Base-by-base conservation (phyloP, 2,797 vertebrate species). In the Cichlasoma orientale region DNA sequence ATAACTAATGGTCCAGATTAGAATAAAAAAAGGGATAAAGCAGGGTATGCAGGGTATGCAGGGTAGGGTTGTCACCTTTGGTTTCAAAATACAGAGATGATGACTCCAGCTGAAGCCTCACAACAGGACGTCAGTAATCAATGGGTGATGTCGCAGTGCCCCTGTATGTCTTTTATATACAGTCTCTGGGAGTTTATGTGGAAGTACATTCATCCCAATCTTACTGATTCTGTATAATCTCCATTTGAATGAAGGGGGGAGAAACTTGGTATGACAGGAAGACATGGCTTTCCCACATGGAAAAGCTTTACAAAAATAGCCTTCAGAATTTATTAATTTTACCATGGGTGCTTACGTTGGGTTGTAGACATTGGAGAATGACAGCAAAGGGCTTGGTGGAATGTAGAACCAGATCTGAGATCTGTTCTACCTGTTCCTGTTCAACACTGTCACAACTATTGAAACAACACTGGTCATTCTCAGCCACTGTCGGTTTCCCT, bases 321-420 rank as follows among this genome's bases (percentile, higher is more conserved):
- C 58, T 61, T 23, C n/a, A 61, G 25, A 61, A 61, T 12, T 10
- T 38, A 12, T 38, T 12, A 41, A 29, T 63, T 63, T 52, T 57
- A 72, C 52, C 3, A 33, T 72, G 53, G 33, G 10, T 38, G 27
- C 31, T 75, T 21, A 29, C 16, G 14, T 73, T 66, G 25, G 77
- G 29, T 66, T 54, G 47, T 44, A 54, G 66, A 78, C 72, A 25
- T 25, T 19, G 54, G 68, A 74, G 47, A 38, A 19, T 74, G 81
- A 86, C 80, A 53, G 63, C 38, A 82, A 31, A 53, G 44, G 52
- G 79, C 72, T 54, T 21, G 14, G 53, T 63, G 71, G 81, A 73
- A 74, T 27, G 70, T 72, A 74, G 70, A 85, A 61, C 74, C 50
- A 75, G 76, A 86, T 72, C 69, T n/a, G n/a, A 77, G 74, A 74